phyloP scores from a whole-genome alignment of 2,888 invertebrate genomes.

The Cataglyphis rosenhaueri region DNA sequence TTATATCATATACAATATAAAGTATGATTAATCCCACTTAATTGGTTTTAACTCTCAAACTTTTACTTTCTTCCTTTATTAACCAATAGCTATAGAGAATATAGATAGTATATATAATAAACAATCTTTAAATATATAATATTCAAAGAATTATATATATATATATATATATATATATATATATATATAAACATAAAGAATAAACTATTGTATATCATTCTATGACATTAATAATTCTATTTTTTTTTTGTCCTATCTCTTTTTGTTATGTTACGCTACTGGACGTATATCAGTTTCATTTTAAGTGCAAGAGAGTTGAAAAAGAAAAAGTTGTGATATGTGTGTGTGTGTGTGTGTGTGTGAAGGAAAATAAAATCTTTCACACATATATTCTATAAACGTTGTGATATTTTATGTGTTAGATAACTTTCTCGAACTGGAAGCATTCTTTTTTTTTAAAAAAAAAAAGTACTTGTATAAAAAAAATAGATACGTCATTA shows the following conservation, averaged over 20 bases:
- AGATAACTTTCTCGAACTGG: neutral
- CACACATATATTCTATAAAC: neutral
- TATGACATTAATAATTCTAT: neutral
- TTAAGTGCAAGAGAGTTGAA: neutral
- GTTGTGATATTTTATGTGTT: neutral
- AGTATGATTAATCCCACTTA: too few species aligned
- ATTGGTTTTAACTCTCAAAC: too few species aligned
- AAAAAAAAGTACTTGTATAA: neutral
- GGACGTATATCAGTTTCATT: neutral
- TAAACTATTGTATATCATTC: neutral
- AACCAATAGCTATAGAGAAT: too few species aligned
- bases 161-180: neutral
- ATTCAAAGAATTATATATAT: too few species aligned
- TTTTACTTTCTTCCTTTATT: too few species aligned
- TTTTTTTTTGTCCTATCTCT: neutral
- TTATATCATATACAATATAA: neutral
- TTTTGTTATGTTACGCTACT: neutral
- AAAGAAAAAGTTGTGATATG: neutral
- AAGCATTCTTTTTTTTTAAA: neutral
- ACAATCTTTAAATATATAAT: too few species aligned
- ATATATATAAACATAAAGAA: neutral
- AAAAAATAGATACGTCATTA: neutral
- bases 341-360: too few species aligned
- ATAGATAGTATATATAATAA: too few species aligned
- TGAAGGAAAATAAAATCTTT: neutral